A percentile compares a stretch with the other conserved stretches of the same genome.
Evolutionary conservation across 1,140 invertebrate genomes (phyloP).

Genomic region (Macrotrachela quadricornifera): DNA sequence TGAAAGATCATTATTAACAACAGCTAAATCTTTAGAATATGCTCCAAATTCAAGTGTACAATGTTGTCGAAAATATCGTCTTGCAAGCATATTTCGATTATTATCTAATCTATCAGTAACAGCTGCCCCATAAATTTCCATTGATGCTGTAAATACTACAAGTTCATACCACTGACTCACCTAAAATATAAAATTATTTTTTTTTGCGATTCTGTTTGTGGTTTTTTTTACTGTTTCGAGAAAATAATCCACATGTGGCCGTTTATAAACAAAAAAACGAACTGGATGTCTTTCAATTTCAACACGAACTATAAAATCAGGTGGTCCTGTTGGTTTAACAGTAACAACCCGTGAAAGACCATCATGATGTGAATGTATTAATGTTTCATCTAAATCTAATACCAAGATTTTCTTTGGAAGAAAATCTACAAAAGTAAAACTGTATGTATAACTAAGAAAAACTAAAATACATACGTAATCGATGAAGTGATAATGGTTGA

Average conservation of each 20-base stretch:
- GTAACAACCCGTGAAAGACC: slow-evolving; percentile 66
- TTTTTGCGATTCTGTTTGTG: not conserved
- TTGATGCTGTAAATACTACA: slow-evolving; percentile 93
- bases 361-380: slow-evolving; percentile 98
- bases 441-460: no score
- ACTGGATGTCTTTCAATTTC: slow-evolving; percentile 96
- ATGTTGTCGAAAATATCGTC: slow-evolving; percentile 76
- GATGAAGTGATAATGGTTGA: no score
- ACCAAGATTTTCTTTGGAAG: slow-evolving; percentile 67
- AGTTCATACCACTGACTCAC: slow-evolving; percentile 86
- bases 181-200: slow-evolving; percentile 32
- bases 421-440: no score
- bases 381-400: slow-evolving; percentile 89
- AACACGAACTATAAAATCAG: slow-evolving; percentile 87
- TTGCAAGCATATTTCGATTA: slow-evolving; percentile 67
- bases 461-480: no score
- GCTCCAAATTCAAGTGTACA: slow-evolving; percentile 88
- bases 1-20: slow-evolving; percentile 80
- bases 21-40: slow-evolving; percentile 91
- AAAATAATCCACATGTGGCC: slow-evolving; percentile 97
- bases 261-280: slow-evolving; percentile 93
- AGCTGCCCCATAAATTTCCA: slow-evolving; percentile 98
- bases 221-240: slow-evolving; percentile 68
- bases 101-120: slow-evolving; percentile 93
- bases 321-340: slow-evolving; percentile 84